A percentile compares a stretch with the other conserved stretches of the same genome.
Evolutionary conservation across 2,797 vertebrate genomes (phyloP).

Genomic region (Choloepus didactylus): DNA sequence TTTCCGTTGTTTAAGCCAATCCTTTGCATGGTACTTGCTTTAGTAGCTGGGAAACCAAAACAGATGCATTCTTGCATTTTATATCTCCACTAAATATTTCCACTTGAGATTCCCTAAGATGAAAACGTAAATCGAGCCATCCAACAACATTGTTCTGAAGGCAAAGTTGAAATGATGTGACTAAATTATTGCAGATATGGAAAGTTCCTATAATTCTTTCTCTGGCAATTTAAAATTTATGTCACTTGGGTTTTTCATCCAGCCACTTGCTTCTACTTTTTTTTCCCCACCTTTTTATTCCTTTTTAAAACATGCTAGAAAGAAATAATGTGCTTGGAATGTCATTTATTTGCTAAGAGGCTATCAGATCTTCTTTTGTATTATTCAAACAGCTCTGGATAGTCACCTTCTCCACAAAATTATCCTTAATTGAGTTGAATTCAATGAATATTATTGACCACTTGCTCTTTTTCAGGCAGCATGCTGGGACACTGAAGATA

Average conservation of each 20-base stretch:
- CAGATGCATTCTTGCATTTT: slow-evolving; percentile 79
- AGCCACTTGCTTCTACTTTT: not conserved
- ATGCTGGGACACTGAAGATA: not conserved
- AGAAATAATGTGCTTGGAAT: not conserved
- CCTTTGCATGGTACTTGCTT: too few species aligned
- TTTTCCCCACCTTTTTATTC: not conserved
- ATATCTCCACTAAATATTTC: slow-evolving; percentile 76
- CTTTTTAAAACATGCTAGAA: slow-evolving; percentile 12
- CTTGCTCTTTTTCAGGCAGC: not conserved
- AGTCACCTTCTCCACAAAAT: not conserved
- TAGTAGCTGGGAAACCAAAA: too few species aligned
- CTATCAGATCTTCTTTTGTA: slow-evolving; percentile 1
- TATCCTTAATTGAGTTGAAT: slow-evolving; percentile 43
- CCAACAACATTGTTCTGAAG: slow-evolving; percentile 75
- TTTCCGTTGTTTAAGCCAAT: too few species aligned
- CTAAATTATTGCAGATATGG: slow-evolving; percentile 66
- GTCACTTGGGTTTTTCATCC: slow-evolving; percentile 27
- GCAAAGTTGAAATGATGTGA: slow-evolving; percentile 67
- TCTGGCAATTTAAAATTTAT: slow-evolving; percentile 20
- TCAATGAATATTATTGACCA: not conserved
- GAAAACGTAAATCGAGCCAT: slow-evolving; percentile 81
- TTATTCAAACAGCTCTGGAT: slow-evolving; percentile 4
- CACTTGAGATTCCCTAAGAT: slow-evolving; percentile 79
- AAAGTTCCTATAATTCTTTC: slow-evolving; percentile 38
- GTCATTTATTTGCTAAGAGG: slow-evolving; percentile 8